Evolutionary conservation across 1,140 invertebrate species (phyloP), one percentile per base, ranked within the genome.

Genomic region (Drosophila melanica): DNA sequence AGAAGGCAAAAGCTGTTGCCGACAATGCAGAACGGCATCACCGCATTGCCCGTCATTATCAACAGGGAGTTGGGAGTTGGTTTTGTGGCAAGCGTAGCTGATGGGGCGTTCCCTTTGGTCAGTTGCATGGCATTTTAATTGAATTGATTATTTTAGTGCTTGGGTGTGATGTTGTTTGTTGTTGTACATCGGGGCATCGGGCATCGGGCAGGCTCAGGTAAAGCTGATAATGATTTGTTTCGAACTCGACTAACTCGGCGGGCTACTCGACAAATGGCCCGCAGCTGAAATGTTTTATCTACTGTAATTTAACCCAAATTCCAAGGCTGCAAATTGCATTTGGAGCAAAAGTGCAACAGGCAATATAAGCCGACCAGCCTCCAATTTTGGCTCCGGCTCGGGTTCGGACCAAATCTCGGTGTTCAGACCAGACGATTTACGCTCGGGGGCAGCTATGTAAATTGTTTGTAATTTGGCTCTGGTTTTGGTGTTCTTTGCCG

Each of bases 291-390:
- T 89, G 73, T 89, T 89, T 89, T 80, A 84, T 89, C 84, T 84
- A 64, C 76, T 89, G 80, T 79, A 89, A 89, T 89, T 89, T 89
- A 89, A 89, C 84, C 84, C 84, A 89, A 89, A 89, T 89, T 84
- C 84, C 84, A 79, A 75, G 55, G 66, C 73, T 62, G 59, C 39
- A 89, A 77, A 89, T 89, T 89, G 85, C 79, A 89, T 89, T 89
- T 89, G 84, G 75, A 76, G 79, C 82, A 87, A 87, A 72, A 87
- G 78, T 87, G 81, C 81, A 87, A 77, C 78, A 78, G 63, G 64
- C 82, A 84, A 53, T 35, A 35, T 35, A 53, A 16, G 30, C 30
- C 9, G 30, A 27, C 8, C 33, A 0, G 33, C 2, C 33, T 35
- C 33, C 33, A 10, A 10, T n/a, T 20, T 1, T 14, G 12, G 16